Base-by-base conservation (phyloP, 2,888 invertebrate genomes). In the Pristionchus entomophagus region DNA sequence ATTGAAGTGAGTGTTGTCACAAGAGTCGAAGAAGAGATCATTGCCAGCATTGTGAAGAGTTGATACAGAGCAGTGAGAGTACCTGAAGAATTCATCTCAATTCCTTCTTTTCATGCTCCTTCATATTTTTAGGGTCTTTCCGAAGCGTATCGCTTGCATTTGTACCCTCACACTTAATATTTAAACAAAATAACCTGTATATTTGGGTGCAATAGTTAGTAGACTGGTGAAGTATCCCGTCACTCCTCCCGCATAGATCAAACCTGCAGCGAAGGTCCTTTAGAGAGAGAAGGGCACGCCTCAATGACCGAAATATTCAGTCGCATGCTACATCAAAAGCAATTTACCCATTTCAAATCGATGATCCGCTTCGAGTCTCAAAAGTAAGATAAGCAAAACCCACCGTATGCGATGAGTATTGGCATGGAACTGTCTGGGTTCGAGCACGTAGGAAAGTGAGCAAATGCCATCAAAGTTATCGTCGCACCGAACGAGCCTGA, bases 1-100 rank as follows among this genome's bases (percentile, higher is more conserved):
- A 81, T 56, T 1, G 81, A 56, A 38, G 81, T 81, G 29, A 81
- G 56, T 32, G 81, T 81, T 12, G 81, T 81, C 19, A 81, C 81
- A 3, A 81, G 81, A 38, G n/a, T 38, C 2, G 81, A 81, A 38
- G 81, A 81, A 10, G 45, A 19, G 49, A 81, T 81, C 22, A 35
- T 32, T 1, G 81, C 81, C 6, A 53, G 35, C 81, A 81, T 81
- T 0, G 59, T 26, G 81, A 81, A 81, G 35, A 81, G 29, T 56
- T 56, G 53, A 19, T 6, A 53, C 0, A 81, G 29, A 26, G 81
- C 32, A 4, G 81, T 35, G 6, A 81, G 35, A 8, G 81, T 81
- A 2, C 81, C 81, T 81, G 41, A 73, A 38, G 2, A 22, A 22
- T 2, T 22, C n/a, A n/a, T n/a, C n/a, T 2, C 14, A 32, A 5